These are phyloP conservation scores for Coelopa frigida DNA, from an alignment of 1,140 invertebrate genomes.

Conservation along the genomic window DNA sequence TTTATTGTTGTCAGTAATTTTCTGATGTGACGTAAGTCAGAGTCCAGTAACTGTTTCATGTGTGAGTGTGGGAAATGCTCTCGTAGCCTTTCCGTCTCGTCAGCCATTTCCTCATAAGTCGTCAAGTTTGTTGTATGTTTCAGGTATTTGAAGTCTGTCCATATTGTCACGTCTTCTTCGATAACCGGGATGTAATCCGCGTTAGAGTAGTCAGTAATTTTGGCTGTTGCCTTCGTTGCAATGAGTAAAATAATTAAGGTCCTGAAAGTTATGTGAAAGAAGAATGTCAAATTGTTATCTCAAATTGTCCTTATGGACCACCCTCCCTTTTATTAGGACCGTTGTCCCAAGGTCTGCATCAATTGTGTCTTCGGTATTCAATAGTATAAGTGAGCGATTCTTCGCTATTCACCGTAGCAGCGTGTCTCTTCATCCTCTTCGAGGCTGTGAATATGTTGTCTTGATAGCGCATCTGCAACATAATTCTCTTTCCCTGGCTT, in stretches of 20 bases:
- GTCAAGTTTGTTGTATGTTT: slow-evolving; percentile 2
- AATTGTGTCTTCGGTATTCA: slow-evolving; percentile 8
- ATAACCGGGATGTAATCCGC: slow-evolving; percentile 10
- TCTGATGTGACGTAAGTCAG: not conserved
- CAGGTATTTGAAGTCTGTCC: not conserved
- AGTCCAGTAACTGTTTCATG: not conserved
- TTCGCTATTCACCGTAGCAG: slow-evolving; percentile 15
- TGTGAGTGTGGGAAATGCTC: slow-evolving; percentile 3
- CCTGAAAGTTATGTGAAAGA: not conserved
- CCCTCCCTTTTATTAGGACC: slow-evolving; percentile 6
- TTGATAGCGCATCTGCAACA: slow-evolving; percentile 21
- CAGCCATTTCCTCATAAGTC: not conserved
- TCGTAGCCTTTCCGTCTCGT: not conserved
- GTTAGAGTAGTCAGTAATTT: slow-evolving; percentile 16
- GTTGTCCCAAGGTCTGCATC: slow-evolving; percentile 14
- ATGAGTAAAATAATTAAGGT: slow-evolving; percentile 3
- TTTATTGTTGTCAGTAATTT: not conserved
- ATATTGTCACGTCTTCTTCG: not conserved
- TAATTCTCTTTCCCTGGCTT: slow-evolving; percentile 28
- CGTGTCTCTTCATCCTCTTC: slow-evolving; percentile 5
- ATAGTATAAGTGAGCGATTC: slow-evolving; percentile 15
- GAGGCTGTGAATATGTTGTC: slow-evolving; percentile 6
- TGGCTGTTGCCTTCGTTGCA: slow-evolving; percentile 3
- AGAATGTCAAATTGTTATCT: not conserved
- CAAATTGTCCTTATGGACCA: slow-evolving; percentile 3